These are phyloP conservation scores for Drosophila persimilis DNA, from an alignment of 1,140 invertebrate species.

Conservation along the genomic window DNA sequence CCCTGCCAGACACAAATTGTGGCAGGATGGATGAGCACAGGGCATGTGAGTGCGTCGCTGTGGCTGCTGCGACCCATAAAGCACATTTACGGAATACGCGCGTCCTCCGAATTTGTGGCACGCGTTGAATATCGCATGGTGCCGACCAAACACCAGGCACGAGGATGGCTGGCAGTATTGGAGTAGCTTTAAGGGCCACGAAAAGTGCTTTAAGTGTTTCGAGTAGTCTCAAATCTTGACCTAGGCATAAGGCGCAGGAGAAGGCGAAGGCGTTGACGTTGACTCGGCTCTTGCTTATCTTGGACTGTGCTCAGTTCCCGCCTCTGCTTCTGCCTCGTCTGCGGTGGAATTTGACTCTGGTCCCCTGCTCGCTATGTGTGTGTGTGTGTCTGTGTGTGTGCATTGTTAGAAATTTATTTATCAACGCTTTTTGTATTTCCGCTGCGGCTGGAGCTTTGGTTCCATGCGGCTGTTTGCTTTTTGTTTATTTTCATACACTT, in stretches of 20 bases:
- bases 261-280: no score
- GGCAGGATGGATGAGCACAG: background rate
- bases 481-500: conserved; percentile 80
- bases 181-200: conserved; percentile 20
- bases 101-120: conserved; percentile 45
- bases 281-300: no score
- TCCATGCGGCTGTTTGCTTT: conserved; percentile 47
- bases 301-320: no score
- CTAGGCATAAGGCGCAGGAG: background rate
- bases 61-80: conserved; percentile 40
- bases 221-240: background rate
- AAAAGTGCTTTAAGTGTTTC: conserved; percentile 1
- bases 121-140: conserved; percentile 42
- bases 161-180: background rate
- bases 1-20: background rate
- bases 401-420: conserved; percentile 72
- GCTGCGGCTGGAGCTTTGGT: conserved; percentile 43
- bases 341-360: no score
- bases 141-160: background rate
- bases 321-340: no score
- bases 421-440: conserved; percentile 77
- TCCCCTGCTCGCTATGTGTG: background rate
- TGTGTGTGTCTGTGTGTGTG: conserved; percentile 22
- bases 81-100: conserved; percentile 42
- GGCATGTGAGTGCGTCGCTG: background rate